These are phyloP conservation scores for Heterodera schachtii DNA, from an alignment of 1,140 invertebrate genomes.

Conservation along the genomic window DNA sequence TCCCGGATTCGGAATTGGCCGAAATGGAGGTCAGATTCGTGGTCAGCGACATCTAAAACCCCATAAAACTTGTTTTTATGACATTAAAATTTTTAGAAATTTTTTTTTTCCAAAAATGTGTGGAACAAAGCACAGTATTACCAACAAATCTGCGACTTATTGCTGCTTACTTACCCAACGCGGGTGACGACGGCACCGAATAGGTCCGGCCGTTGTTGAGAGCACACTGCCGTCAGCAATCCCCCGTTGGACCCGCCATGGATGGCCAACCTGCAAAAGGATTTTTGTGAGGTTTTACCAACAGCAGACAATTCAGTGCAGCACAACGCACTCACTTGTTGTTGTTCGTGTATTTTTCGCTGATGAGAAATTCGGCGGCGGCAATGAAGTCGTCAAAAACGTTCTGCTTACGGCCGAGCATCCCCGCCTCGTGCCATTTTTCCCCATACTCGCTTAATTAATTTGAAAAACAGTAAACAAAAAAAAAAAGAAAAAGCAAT, in stretches of 20 bases:
- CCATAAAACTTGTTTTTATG: too few species aligned
- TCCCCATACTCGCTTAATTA: conserved; percentile 82
- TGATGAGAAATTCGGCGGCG: conserved; percentile 86
- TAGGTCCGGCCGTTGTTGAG: conserved; percentile 91
- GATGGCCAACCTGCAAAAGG: conserved; percentile 73
- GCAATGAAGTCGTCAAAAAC: conserved; percentile 93
- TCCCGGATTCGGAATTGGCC: too few species aligned
- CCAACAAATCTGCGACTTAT: neutral
- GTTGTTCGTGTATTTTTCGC: conserved; percentile 78
- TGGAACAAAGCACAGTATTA: too few species aligned
- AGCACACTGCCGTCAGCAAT: conserved; percentile 81
- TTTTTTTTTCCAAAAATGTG: too few species aligned
- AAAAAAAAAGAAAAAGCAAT: too few species aligned
- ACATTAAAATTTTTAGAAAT: too few species aligned
- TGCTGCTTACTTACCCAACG: conserved; percentile 77
- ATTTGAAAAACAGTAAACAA: neutral
- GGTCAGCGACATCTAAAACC: too few species aligned
- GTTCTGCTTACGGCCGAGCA: conserved; percentile 91
- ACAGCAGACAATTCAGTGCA: conserved; percentile 1
- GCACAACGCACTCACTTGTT: conserved; percentile 67
- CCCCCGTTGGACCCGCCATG: conserved; percentile 96
- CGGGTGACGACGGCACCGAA: conserved; percentile 86
- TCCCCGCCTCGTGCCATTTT: conserved; percentile 90
- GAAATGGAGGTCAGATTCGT: too few species aligned
- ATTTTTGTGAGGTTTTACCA: neutral